Evolutionary conservation across 2,888 invertebrate species (phyloP).

Genomic region (Acrobasis consociella): DNA sequence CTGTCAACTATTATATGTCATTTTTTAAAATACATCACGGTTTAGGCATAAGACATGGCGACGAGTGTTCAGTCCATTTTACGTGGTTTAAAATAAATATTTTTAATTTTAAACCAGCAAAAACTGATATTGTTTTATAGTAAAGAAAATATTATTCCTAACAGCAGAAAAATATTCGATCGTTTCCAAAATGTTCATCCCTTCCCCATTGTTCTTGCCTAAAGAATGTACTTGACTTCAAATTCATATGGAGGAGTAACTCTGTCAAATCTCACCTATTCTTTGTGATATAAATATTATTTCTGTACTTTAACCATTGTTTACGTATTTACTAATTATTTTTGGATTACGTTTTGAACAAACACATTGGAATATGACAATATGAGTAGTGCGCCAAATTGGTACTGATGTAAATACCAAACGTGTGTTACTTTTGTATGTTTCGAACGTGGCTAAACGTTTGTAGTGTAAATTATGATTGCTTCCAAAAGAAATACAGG

Average conservation of each 20-base stretch:
- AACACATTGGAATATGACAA: conserved; percentile 23
- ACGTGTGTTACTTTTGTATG: not conserved
- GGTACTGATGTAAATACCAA: conserved; percentile 12
- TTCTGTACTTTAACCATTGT: conserved; percentile 29
- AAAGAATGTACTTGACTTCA: conserved; percentile 25
- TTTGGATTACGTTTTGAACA: conserved; percentile 21
- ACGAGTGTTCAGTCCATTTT: too few relatives aligned
- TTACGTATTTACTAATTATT: conserved; percentile 26
- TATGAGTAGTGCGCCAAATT: conserved; percentile 19
- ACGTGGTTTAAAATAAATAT: too few relatives aligned
- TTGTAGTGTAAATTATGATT: conserved; percentile 7
- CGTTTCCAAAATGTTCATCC: too few relatives aligned
- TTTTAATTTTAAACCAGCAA: too few relatives aligned
- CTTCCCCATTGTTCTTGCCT: conserved; percentile 28
- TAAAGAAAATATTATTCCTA: too few relatives aligned
- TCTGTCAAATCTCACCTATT: conserved; percentile 53
- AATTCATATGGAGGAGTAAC: conserved; percentile 29
- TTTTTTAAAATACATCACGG: too few relatives aligned
- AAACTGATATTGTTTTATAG: too few relatives aligned
- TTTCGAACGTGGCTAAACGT: not conserved
- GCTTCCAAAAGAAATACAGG: not conserved
- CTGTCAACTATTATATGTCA: too few relatives aligned
- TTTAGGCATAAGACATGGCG: too few relatives aligned
- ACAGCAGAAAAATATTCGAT: too few relatives aligned
- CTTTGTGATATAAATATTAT: conserved; percentile 54